Evolutionary conservation across 53 echinoderm and acorn worm species (phyloP), one percentile per base, ranked within the genome.

Genomic region (Apostichopus leukothele): DNA sequence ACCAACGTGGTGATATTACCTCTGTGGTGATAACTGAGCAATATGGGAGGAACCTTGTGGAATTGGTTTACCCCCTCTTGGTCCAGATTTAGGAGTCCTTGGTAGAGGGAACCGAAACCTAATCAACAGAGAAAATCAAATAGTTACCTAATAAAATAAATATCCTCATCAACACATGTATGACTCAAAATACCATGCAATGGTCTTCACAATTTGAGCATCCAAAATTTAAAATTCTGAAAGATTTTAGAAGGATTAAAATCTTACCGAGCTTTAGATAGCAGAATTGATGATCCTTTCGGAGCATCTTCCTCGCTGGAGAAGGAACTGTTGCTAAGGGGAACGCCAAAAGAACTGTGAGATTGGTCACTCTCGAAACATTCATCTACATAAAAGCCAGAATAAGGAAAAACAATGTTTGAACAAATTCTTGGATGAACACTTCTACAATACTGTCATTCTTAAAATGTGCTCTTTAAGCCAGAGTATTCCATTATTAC

Each of bases 291-390:
- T 26, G 66, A 39, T 16, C 83, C 23, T 11, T 26, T 83, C 23
- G 76, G 57, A 7, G 74, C 76, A 26, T 96, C 96, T 39, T 96
- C 96, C 60, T 96, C 96, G 86, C 96, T 94, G 13, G 96, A 96
- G 60, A 92, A 96, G 21, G 96, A 94, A 55, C 91, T 84, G 27
- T 89, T 92, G 59, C 25, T 25, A 25, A 25, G 25, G 25, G 25
- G 25, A 20, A 88, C 88, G 0, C 90, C 94, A n/a, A 84, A 85
- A 0, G 96, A 96, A 78, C 92, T 79, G 14, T 93, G 89, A 5
- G 95, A 95, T 75, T 86, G 80, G 76, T 94, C 94, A 53, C 91
- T 96, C 53, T 96, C 94, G 21, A 75, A 75, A 6, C 23, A 39
- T 19, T 75, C 75, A 11, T 75, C 75, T 75, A 21, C 39, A 39